Conservation (phyloP, 1,140 invertebrate species). For the Ditylenchus dipsaci region DNA sequence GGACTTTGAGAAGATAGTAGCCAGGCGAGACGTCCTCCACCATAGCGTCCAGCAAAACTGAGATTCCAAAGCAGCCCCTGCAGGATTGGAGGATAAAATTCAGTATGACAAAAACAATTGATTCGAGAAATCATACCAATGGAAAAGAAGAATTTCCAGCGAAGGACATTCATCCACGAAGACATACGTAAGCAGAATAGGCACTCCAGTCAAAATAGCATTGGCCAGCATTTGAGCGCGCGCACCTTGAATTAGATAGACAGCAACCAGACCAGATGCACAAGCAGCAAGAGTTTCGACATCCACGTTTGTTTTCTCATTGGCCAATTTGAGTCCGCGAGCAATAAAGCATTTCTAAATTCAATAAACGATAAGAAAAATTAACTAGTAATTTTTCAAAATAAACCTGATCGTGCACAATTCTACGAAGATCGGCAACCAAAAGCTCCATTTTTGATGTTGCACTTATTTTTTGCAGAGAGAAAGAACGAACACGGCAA, state of each 20-base stretch:
- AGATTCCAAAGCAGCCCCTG: constrained; percentile 21
- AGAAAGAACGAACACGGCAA: not conserved
- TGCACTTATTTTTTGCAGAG: not conserved
- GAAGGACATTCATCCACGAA: constrained; percentile 28
- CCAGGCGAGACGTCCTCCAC: constrained; percentile 29
- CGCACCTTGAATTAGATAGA: constrained; percentile 15
- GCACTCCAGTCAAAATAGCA: constrained; percentile 18
- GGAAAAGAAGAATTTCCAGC: constrained; percentile 17
- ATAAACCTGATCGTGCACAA: not conserved
- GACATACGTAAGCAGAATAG: constrained; percentile 30
- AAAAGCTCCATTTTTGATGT: not conserved
- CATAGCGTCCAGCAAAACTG: constrained; percentile 24
- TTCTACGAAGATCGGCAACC: not conserved
- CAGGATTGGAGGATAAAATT: constrained; percentile 2
- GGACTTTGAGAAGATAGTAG: constrained; percentile 35
- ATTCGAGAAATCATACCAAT: constrained; percentile 8
- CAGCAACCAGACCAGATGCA: constrained; percentile 2
- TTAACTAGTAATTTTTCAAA: not conserved
- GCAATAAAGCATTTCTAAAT: constrained; percentile 15
- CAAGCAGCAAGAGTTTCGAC: constrained; percentile 17
- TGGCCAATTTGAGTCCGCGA: constrained; percentile 5
- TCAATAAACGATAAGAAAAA: not conserved
- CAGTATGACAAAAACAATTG: not conserved
- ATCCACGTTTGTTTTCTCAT: constrained; percentile 12
- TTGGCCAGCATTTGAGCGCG: constrained; percentile 32